Evolutionary conservation across 2,797 vertebrate species (phyloP), one percentile per base, ranked within the genome.

Genomic region (Spinibarbus caldwelli): DNA sequence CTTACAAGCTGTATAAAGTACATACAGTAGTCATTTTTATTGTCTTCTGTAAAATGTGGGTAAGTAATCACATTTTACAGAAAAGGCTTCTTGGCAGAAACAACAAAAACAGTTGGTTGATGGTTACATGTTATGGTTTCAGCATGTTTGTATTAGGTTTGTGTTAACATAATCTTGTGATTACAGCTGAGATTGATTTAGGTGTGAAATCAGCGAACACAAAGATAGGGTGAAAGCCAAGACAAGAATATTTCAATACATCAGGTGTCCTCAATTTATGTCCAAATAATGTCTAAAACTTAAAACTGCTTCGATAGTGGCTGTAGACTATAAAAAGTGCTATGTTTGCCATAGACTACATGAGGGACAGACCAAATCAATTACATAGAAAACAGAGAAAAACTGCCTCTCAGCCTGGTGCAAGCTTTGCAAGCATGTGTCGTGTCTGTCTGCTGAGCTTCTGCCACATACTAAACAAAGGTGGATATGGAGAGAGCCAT

Each of bases 341-440:
- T 41, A 9, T 6, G 4, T 62, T 43, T 82, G 38, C 68, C 38
- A 17, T 82, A n/a, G 38, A 71, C 43, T 47, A 62, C 47, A 45
- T 38, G 23, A 64, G 70, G 21, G 45, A n/a, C n/a, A 6, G 23
- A 59, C 26, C 38, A 47, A 82, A 36, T 49, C 43, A 76, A 43
- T 31, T 19, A 43, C 45, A 70, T 52, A 23, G 17, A 84, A 84
- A n/a, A n/a, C n/a, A n/a, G n/a, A n/a, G n/a, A 67, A 57, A 68
- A 43, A 70, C 49, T 12, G 47, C 62, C 73, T 84, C 73, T 84
- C 83, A 59, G 67, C 81, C 68, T 75, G 31, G 82, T 86, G 86
- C 67, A 83, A 82, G 81, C 80, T 79, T 83, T 86, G 76, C 73
- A 82, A 83, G 86, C 78, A 78, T 82, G 52, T 86, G 80, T 80